Conservation (phyloP, 2,888 invertebrate genomes). For the Neoscelio sp. region DNA sequence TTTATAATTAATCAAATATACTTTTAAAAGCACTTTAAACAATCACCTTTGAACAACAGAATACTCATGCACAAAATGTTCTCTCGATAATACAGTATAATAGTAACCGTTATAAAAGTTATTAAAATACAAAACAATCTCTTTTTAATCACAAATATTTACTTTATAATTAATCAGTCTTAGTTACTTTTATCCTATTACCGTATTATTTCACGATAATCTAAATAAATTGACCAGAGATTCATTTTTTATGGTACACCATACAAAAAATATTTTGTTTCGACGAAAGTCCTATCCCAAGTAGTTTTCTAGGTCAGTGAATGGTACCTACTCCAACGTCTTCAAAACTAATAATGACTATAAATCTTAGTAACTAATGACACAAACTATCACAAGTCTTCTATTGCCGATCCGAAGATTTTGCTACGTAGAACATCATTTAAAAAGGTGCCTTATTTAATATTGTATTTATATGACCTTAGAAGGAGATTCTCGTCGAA, state of each 20-base stretch:
- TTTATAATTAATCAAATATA: too few species aligned
- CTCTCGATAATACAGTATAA: background rate
- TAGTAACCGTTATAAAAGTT: conserved; percentile 14
- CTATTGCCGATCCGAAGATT: conserved; percentile 18
- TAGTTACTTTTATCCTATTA: conserved; percentile 26
- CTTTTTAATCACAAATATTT: too few species aligned
- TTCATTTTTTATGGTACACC: background rate
- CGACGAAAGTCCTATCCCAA: too few species aligned
- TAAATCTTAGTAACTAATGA: conserved; percentile 50
- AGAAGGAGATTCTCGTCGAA: conserved; percentile 21
- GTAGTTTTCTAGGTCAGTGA: conserved; percentile 17
- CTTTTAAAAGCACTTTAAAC: conserved; percentile 18
- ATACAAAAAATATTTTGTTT: background rate
- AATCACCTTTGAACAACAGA: conserved; percentile 15
- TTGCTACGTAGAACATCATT: conserved; percentile 31
- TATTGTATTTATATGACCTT: conserved; percentile 19
- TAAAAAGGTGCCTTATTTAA: conserved; percentile 18
- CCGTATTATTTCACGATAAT: conserved; percentile 13
- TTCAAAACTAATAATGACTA: conserved; percentile 32
- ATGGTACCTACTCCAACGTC: conserved; percentile 37
- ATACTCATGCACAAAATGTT: background rate
- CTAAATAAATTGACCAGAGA: conserved; percentile 1
- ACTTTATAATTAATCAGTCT: too few species aligned
- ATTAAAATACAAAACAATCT: conserved; percentile 25
- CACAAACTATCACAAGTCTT: conserved; percentile 17